These are phyloP conservation scores for Bruchidius siliquastri DNA, from an alignment of 2,888 invertebrate genomes.

Conservation along the genomic window DNA sequence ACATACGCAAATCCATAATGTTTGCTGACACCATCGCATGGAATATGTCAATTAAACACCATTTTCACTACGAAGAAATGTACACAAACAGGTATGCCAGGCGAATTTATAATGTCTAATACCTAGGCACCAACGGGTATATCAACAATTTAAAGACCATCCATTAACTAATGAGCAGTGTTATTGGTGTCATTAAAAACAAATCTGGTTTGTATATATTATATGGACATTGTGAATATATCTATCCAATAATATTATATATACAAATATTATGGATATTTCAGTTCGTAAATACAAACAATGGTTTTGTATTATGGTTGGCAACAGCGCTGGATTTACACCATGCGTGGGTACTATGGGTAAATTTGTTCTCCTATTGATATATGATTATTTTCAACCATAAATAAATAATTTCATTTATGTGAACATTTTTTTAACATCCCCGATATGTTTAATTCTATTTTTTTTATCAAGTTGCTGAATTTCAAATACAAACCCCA, in stretches of 20 bases:
- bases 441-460: no score
- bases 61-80: background rate
- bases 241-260: background rate
- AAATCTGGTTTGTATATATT: background rate
- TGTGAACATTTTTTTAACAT: no score
- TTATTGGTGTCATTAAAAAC: background rate
- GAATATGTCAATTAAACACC: background rate
- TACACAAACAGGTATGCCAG: background rate
- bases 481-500: no score
- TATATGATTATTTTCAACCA: no score
- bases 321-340: no score
- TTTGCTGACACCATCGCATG: background rate
- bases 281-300: background rate
- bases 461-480: no score
- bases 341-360: no score
- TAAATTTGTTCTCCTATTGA: no score
- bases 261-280: background rate
- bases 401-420: no score
- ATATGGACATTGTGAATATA: background rate
- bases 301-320: background rate
- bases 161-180: background rate
- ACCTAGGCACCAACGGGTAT: background rate
- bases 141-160: background rate
- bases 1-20: background rate
- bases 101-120: background rate